A percentile compares a stretch with the other conserved stretches of the same genome.
Conservation (phyloP, 30 jellyfish, hydroid and myxozoan species). For the Aurelia coerulea region DNA sequence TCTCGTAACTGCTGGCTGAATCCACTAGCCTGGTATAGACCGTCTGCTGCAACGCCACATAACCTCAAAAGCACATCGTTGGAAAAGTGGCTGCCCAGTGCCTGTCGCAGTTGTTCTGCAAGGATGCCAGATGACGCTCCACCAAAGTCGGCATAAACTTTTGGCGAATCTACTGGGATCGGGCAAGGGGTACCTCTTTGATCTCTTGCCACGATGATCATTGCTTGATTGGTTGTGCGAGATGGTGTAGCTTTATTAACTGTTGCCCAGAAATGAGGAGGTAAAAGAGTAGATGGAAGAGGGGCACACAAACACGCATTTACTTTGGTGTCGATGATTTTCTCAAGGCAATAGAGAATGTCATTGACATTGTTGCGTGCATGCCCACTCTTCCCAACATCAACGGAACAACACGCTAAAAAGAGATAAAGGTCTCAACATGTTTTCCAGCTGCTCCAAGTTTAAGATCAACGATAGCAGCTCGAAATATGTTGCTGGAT, state of each 20-base stretch:
- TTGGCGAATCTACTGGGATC: slow-evolving; percentile 53
- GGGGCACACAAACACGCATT: slow-evolving; percentile 21
- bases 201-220: slow-evolving; percentile 42
- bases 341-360: slow-evolving; percentile 43
- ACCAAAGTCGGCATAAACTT: slow-evolving; percentile 18
- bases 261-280: slow-evolving; percentile 60
- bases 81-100: slow-evolving; percentile 43
- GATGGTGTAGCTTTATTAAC: slow-evolving; percentile 49
- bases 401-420: slow-evolving; percentile 39
- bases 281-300: slow-evolving; percentile 59
- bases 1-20: slow-evolving; percentile 19
- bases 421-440: slow-evolving; percentile 34
- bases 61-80: slow-evolving; percentile 32
- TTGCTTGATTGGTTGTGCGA: slow-evolving; percentile 46
- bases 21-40: slow-evolving; percentile 42
- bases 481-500: slow-evolving; percentile 15
- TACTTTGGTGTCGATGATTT: slow-evolving; percentile 12
- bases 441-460: slow-evolving; percentile 53
- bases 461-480: slow-evolving; percentile 33
- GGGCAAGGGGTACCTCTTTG: slow-evolving; percentile 28
- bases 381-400: slow-evolving; percentile 78
- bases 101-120: slow-evolving; percentile 35
- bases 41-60: slow-evolving; percentile 69
- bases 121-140: slow-evolving; percentile 43
- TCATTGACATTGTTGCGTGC: slow-evolving; percentile 51